Evolutionary conservation across 2,888 invertebrate genomes (phyloP).

Genomic region (Holacanthella duospinosa): DNA sequence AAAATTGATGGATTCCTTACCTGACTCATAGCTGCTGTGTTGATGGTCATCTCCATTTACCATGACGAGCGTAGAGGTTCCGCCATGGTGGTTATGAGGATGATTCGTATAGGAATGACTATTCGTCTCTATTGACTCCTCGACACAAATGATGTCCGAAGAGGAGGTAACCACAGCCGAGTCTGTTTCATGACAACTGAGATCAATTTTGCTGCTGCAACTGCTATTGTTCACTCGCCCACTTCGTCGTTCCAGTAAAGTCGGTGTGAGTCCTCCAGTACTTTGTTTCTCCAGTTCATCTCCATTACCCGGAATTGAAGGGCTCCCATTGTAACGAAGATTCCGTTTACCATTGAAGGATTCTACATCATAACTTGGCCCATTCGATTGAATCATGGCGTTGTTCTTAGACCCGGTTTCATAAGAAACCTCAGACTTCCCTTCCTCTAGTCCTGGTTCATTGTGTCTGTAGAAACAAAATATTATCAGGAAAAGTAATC

Average conservation of each 20-base stretch:
- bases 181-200: constrained; percentile 38
- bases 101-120: background rate
- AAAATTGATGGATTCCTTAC: constrained; percentile 14
- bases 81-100: background rate
- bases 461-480: constrained; percentile 19
- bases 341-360: constrained; percentile 1
- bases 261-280: constrained; percentile 19
- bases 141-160: constrained; percentile 35
- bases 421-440: constrained; percentile 28
- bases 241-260: constrained; percentile 8
- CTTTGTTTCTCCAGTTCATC: constrained; percentile 11
- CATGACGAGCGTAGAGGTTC: constrained; percentile 1
- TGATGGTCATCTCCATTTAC: constrained; percentile 30
- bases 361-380: background rate
- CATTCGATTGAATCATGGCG: background rate
- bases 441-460: constrained; percentile 21
- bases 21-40: constrained; percentile 30
- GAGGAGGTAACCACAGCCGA: constrained; percentile 38
- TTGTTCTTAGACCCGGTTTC: constrained; percentile 10
- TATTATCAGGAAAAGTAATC: background rate
- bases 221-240: background rate
- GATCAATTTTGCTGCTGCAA: constrained; percentile 36
- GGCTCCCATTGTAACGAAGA: background rate
- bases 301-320: constrained; percentile 5
- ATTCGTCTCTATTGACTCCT: constrained; percentile 16